Percentiles rank a stretch among this genome's conserved stretches.
phyloP scores from a whole-genome alignment of 2,113 vertebrate genomes.

The Montifringilla adamsi region DNA sequence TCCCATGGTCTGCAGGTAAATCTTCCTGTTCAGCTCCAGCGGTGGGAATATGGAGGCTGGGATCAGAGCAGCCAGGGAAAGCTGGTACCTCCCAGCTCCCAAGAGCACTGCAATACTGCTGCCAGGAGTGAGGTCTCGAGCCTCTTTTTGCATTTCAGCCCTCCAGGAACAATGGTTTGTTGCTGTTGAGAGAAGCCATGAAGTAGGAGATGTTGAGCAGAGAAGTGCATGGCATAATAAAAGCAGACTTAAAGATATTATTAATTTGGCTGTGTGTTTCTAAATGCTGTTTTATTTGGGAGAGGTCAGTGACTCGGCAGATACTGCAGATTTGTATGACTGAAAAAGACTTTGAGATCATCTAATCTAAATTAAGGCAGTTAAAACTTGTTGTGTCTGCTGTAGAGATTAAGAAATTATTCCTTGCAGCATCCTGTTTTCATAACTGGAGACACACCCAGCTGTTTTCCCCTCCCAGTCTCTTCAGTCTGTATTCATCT shows the following conservation, averaged over 20 bases:
- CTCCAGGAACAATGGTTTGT: background rate
- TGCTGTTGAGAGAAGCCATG: background rate
- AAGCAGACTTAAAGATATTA: background rate
- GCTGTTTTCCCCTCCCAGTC: background rate
- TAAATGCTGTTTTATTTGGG: background rate
- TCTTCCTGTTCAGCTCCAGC: accelerated
- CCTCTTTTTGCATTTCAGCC: background rate
- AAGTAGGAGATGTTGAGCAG: background rate
- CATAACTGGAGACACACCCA: slow-evolving; percentile 9
- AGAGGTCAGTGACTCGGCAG: background rate
- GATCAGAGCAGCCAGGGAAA: background rate
- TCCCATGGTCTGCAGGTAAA: background rate
- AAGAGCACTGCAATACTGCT: background rate
- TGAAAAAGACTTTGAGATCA: slow-evolving; percentile 44
- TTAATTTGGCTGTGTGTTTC: background rate
- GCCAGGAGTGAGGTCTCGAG: accelerated
- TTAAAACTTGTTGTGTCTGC: slow-evolving; percentile 38
- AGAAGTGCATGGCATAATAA: background rate
- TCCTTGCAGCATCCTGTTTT: slow-evolving; percentile 59
- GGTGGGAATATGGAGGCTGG: background rate
- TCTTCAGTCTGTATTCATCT: background rate
- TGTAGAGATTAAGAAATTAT: slow-evolving; percentile 47
- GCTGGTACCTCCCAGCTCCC: background rate
- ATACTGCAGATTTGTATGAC: background rate
- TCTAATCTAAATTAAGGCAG: slow-evolving; percentile 24